Evolutionary conservation across 2,888 invertebrate species (phyloP), one percentile per base, ranked within the genome.

Genomic region (Drosophila prostipennis): DNA sequence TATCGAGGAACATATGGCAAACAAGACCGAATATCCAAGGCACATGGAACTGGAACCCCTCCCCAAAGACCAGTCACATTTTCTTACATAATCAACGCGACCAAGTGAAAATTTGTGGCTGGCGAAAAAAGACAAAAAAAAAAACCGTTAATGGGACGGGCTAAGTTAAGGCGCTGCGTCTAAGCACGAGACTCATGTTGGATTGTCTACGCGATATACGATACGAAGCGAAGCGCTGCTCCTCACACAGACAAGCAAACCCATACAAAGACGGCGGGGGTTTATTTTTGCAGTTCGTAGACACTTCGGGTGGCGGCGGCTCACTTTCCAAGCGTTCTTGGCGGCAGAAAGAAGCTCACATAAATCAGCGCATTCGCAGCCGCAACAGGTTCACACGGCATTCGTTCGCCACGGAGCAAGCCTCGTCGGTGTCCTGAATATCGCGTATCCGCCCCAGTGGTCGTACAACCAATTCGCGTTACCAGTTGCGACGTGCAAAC

Each of bases 331-430:
- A 64, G 37, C 57, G 63, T 72, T 72, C 70, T 71, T 64, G 48
- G 48, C 29, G n/a, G 46, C 64, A 13, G 60, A 69, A 53, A 61
- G 51, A 53, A 51, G 52, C 69, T 67, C 59, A 72, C 86, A 87
- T 89, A 87, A 87, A 89, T 83, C 81, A 87, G 74, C 76, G 87
- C 72, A 71, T 76, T 54, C 74, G 74, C 60, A 70, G 59, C 80
- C 63, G 89, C 87, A 88, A 88, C 87, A 89, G 89, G 87, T 89
- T 84, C 87, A 88, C 78, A 87, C 76, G 80, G 78, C 76, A 74
- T 76, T 80, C 84, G 82, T 74, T 81, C 81, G 87, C 74, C 87
- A 83, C 76, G 76, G 82, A 74, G 77, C 69, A 77, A 76, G 82
- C 76, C 69, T 82, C 88, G 83, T 64, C 13, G 57, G 71, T 63